These are phyloP conservation scores for Hippocampus guttulatus DNA, from an alignment of 2,113 vertebrate species.

Conservation along the genomic window DNA sequence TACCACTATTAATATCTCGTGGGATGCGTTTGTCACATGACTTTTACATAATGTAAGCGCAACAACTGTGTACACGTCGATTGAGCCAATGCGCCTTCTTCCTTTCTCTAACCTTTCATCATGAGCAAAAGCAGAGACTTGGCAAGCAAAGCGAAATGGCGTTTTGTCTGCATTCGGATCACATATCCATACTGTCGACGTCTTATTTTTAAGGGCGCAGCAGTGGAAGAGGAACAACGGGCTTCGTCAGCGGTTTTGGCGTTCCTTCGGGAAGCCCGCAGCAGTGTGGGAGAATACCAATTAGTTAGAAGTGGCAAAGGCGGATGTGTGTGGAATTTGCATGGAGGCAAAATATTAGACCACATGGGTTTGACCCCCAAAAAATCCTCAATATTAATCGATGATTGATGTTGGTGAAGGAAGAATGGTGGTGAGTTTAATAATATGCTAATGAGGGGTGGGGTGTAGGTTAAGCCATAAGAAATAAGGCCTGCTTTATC, in stretches of 20 bases:
- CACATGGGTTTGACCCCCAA: not conserved
- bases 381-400: slow-evolving; percentile 45
- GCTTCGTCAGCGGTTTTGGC: slow-evolving; percentile 68
- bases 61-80: slow-evolving; percentile 2
- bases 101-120: not conserved
- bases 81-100: not conserved
- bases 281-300: slow-evolving; percentile 69
- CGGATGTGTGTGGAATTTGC: slow-evolving; percentile 3
- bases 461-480: not conserved
- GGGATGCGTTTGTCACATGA: not conserved
- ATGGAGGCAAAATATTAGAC: not conserved
- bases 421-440: not conserved
- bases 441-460: not conserved
- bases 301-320: slow-evolving; percentile 51
- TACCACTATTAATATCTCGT: not conserved
- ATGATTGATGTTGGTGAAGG: slow-evolving; percentile 30
- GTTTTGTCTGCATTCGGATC: slow-evolving; percentile 1
- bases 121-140: not conserved
- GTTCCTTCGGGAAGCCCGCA: slow-evolving; percentile 65
- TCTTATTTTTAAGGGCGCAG: slow-evolving; percentile 66
- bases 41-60: not conserved
- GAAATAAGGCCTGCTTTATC: not conserved
- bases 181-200: slow-evolving; percentile 10
- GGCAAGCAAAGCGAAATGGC: slow-evolving; percentile 15
- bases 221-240: slow-evolving; percentile 52